Percentiles rank a stretch among this genome's conserved stretches.
phyloP scores from a whole-genome alignment of 1,140 invertebrate genomes.

The Tenebrio molitor region DNA sequence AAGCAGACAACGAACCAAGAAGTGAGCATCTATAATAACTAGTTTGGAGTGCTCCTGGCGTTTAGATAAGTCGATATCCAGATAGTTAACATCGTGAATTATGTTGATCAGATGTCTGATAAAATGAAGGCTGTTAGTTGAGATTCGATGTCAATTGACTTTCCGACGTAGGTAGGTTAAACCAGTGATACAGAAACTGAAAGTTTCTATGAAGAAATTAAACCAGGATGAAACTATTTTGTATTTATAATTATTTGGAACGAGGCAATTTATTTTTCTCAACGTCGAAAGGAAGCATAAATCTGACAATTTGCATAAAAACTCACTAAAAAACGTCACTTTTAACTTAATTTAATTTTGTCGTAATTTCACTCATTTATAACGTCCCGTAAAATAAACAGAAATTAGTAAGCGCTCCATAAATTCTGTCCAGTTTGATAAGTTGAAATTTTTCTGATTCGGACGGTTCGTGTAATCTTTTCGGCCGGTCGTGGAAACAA shows the following conservation, averaged over 20 bases:
- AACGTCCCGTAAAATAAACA: not conserved
- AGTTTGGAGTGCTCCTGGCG: constrained; percentile 28
- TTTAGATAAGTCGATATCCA: constrained; percentile 38
- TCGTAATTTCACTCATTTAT: constrained; percentile 19
- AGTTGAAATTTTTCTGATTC: not conserved
- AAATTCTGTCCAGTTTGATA: not conserved
- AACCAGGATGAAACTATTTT: not conserved
- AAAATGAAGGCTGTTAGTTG: constrained; percentile 29
- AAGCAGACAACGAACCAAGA: constrained; percentile 38
- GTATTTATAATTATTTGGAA: constrained; percentile 34
- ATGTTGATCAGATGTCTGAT: constrained; percentile 34
- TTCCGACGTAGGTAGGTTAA: not conserved
- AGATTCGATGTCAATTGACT: constrained; percentile 17
- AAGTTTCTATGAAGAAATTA: constrained; percentile 37
- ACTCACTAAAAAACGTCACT: constrained; percentile 21
- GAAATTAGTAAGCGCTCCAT: not conserved
- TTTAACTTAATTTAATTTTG: constrained; percentile 29
- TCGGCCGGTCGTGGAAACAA: not conserved
- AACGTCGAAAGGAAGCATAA: constrained; percentile 7
- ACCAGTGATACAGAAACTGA: constrained; percentile 7
- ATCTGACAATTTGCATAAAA: constrained; percentile 36
- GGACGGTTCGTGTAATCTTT: not conserved
- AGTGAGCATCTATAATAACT: constrained; percentile 36
- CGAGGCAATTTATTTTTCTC: constrained; percentile 36
- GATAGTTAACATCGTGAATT: constrained; percentile 36